These are phyloP conservation scores for Hucho hucho DNA, from an alignment of 2,113 vertebrate genomes.

Conservation along the genomic window DNA sequence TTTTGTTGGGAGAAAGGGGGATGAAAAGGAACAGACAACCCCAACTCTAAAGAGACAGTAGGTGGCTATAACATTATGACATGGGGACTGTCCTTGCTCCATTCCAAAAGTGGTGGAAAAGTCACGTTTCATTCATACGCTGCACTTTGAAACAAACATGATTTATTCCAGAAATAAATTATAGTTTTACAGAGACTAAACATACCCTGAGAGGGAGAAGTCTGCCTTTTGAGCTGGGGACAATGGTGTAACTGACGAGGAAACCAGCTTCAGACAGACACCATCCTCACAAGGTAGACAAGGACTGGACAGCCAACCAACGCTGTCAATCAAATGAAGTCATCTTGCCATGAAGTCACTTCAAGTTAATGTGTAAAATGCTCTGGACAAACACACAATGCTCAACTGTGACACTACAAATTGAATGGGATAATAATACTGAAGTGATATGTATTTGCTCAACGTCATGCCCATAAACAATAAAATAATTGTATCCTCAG, in stretches of 20 bases:
- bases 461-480: too few species aligned
- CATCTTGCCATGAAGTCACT: conserved; percentile 20
- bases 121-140: background rate
- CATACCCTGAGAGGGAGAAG: conserved; percentile 37
- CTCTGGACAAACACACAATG: too few species aligned
- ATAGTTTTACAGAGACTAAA: conserved; percentile 31
- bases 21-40: background rate
- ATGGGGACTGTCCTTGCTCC: conserved; percentile 3
- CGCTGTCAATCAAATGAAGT: background rate
- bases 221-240: conserved; percentile 6
- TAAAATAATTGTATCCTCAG: too few species aligned
- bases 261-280: background rate
- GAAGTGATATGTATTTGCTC: too few species aligned
- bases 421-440: too few species aligned
- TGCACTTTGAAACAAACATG: conserved; percentile 33
- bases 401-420: too few species aligned
- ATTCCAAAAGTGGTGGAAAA: conserved; percentile 21
- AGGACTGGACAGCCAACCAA: background rate
- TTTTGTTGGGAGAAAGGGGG: background rate
- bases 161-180: conserved; percentile 35
- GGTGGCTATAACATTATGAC: background rate
- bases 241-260: background rate
- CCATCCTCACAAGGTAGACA: background rate
- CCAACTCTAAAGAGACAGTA: background rate
- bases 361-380: conserved; percentile 11